A percentile compares a stretch with the other conserved stretches of the same genome.
Conservation (phyloP, 2,797 vertebrate genomes). For the Chaenodraco wilsoni region DNA sequence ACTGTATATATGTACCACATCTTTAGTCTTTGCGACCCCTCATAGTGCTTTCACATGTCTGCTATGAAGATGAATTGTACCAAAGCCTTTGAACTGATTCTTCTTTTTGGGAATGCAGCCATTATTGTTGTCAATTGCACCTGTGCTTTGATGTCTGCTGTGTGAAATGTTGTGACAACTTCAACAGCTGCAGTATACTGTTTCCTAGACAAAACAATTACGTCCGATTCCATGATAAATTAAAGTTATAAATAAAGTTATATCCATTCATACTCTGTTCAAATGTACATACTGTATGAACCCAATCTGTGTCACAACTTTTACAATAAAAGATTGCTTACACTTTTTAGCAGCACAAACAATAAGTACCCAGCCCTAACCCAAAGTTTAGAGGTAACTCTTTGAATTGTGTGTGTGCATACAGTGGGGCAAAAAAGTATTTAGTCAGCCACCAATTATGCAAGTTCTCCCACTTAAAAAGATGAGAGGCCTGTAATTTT, state of each 20-base stretch:
- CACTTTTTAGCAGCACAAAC: not conserved
- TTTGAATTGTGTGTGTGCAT: not conserved
- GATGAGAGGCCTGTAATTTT: too few species aligned
- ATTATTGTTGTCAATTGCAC: constrained; percentile 1
- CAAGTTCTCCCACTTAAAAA: too few species aligned
- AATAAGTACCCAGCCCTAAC: not conserved
- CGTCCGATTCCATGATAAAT: not conserved
- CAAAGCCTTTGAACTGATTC: not conserved
- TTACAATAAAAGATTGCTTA: not conserved
- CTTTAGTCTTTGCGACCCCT: too few species aligned
- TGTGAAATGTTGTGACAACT: not conserved
- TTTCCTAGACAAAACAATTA: too few species aligned
- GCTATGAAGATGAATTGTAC: not conserved
- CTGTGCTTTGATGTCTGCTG: not conserved
- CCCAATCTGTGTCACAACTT: not conserved
- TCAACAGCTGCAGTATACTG: not conserved
- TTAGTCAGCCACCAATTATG: too few species aligned
- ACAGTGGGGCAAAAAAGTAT: too few species aligned
- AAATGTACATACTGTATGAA: not conserved
- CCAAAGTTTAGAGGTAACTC: constrained; percentile 6
- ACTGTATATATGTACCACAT: too few species aligned
- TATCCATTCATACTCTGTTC: not conserved
- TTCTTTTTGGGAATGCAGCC: not conserved
- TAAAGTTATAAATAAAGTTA: not conserved
- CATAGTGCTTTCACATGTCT: not conserved